Conservation (phyloP, 2,888 invertebrate species). For the Stenolophus ochropezus region DNA sequence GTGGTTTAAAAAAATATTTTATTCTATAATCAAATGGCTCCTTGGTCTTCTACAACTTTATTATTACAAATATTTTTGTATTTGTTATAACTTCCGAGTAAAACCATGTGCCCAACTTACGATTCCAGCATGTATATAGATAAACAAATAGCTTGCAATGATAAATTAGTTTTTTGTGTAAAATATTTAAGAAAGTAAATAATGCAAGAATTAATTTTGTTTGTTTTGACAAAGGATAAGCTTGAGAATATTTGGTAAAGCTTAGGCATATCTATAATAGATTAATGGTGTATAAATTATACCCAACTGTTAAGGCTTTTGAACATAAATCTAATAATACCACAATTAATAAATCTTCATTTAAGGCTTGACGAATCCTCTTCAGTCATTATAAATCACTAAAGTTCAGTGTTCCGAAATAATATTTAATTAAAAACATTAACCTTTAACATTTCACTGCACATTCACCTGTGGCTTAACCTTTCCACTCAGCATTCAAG, state of each 20-base stretch:
- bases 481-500: neutral
- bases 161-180: too few species aligned
- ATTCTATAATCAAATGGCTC: too few species aligned
- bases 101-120: too few species aligned
- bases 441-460: slow-evolving; percentile 31
- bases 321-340: slow-evolving; percentile 9
- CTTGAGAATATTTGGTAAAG: neutral
- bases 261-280: neutral
- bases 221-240: neutral
- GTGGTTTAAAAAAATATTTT: too few species aligned
- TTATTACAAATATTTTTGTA: too few species aligned
- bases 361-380: slow-evolving; percentile 7
- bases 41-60: too few species aligned
- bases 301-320: neutral
- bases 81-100: too few species aligned
- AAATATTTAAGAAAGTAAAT: too few species aligned
- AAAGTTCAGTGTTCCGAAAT: slow-evolving; percentile 6
- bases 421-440: slow-evolving; percentile 27
- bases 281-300: slow-evolving; percentile 4
- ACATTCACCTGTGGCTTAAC: slow-evolving; percentile 27
- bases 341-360: slow-evolving; percentile 31
- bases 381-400: slow-evolving; percentile 3
- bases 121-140: too few species aligned
- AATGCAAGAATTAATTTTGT: too few species aligned
- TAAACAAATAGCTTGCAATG: too few species aligned